A percentile compares a stretch with the other conserved stretches of the same genome.
phyloP scores from a whole-genome alignment of 1,140 invertebrate genomes.

The Cheumatopsyche charites region DNA sequence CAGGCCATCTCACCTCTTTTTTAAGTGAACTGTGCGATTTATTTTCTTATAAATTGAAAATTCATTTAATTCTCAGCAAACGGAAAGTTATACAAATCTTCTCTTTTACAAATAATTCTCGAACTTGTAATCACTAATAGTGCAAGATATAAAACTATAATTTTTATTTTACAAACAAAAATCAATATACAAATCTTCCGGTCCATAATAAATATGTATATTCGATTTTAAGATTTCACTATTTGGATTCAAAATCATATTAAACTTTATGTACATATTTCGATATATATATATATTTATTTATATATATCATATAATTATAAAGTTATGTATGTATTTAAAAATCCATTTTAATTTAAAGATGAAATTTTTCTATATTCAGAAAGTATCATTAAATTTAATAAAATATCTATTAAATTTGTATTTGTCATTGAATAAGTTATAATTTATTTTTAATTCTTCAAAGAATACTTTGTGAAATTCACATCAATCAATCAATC shows the following conservation, averaged over 20 bases:
- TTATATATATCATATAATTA: too few relatives aligned
- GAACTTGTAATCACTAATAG: conserved; percentile 14
- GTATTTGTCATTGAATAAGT: conserved; percentile 12
- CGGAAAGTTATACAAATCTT: too few relatives aligned
- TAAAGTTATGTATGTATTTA: too few relatives aligned
- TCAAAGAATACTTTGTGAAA: conserved; percentile 14
- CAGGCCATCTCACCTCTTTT: conserved; percentile 37
- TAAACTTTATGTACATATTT: too few relatives aligned
- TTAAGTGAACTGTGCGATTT: conserved; percentile 44
- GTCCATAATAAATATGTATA: neutral
- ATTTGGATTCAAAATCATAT: neutral
- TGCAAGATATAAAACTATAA: conserved; percentile 32
- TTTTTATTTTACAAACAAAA: conserved; percentile 33
- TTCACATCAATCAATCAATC: conserved; percentile 12
- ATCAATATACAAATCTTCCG: conserved; percentile 17
- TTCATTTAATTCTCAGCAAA: neutral
- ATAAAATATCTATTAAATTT: conserved; percentile 15
- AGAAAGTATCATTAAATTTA: conserved; percentile 4
- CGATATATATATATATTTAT: too few relatives aligned
- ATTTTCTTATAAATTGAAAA: conserved; percentile 23
- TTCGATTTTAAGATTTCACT: neutral
- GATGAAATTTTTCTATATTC: conserved; percentile 9
- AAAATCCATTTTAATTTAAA: neutral
- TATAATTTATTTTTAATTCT: conserved; percentile 1
- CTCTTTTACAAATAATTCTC: neutral